Percentiles rank a stretch among this genome's conserved stretches.
Evolutionary conservation across 2,113 vertebrate species (phyloP).

Genomic region (Okapia johnstoni): DNA sequence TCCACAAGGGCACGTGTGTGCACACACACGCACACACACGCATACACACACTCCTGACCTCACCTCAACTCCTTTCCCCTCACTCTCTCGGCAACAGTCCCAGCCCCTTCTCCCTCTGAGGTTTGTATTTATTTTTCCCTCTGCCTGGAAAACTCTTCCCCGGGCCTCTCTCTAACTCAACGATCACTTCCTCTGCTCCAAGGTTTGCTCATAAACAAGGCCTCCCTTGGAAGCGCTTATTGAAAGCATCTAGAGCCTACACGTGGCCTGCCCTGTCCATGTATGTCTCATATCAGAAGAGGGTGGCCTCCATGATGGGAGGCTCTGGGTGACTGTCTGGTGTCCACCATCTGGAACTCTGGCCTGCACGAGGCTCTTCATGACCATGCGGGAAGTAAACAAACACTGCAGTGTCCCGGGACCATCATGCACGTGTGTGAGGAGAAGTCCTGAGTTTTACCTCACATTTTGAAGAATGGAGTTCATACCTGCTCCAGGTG

Average conservation of each 20-base stretch:
- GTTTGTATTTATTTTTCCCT: neutral
- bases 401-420: neutral
- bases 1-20: neutral
- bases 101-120: neutral
- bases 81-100: too few species aligned
- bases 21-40: neutral
- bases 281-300: neutral
- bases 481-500: neutral
- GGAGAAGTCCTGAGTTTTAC: too few species aligned
- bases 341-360: neutral
- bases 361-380: neutral
- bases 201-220: neutral
- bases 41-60: neutral
- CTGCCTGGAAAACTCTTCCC: neutral
- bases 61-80: accelerated
- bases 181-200: neutral
- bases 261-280: neutral
- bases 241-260: neutral
- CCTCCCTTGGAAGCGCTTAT: too few species aligned
- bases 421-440: neutral
- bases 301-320: neutral
- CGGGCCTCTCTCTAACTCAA: too few species aligned
- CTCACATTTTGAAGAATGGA: neutral
- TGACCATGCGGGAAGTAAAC: neutral
- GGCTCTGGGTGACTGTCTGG: accelerated